These are phyloP conservation scores for Taurulus bubalis DNA, from an alignment of 2,113 vertebrate species.

Conservation along the genomic window DNA sequence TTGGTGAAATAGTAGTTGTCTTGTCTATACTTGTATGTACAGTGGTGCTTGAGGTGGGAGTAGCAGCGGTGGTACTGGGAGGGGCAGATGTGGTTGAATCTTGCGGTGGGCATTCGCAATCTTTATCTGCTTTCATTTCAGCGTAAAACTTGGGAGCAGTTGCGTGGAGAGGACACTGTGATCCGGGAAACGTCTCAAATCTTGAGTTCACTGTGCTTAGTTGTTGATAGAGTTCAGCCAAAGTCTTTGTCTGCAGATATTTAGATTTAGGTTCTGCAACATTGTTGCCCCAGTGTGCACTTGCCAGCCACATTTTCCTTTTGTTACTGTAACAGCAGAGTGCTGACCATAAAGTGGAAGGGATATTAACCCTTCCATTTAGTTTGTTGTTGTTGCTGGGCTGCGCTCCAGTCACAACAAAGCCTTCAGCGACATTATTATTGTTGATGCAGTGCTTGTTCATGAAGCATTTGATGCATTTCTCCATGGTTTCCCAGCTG, in stretches of 20 bases:
- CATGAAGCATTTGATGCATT: neutral
- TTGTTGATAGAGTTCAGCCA: neutral
- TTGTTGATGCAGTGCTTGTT: neutral
- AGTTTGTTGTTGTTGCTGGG: neutral
- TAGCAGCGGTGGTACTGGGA: neutral
- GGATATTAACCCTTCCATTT: neutral
- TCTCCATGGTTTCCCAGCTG: neutral
- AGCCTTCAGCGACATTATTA: neutral
- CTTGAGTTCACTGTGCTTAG: neutral
- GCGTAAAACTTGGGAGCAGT: neutral
- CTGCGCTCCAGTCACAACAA: neutral
- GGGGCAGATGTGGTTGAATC: neutral
- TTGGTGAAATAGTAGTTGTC: neutral
- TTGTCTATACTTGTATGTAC: neutral
- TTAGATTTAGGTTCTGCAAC: neutral
- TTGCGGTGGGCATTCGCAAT: neutral
- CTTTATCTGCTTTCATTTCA: neutral
- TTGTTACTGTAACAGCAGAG: neutral
- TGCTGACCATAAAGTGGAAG: neutral
- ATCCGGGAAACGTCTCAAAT: too few species aligned
- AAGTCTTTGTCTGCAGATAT: neutral
- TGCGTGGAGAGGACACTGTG: neutral
- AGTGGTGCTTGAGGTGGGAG: neutral
- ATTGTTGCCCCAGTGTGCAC: neutral
- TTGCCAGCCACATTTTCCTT: neutral